These are phyloP conservation scores for Zophobas morio DNA, from an alignment of 1,140 invertebrate species.

Conservation along the genomic window DNA sequence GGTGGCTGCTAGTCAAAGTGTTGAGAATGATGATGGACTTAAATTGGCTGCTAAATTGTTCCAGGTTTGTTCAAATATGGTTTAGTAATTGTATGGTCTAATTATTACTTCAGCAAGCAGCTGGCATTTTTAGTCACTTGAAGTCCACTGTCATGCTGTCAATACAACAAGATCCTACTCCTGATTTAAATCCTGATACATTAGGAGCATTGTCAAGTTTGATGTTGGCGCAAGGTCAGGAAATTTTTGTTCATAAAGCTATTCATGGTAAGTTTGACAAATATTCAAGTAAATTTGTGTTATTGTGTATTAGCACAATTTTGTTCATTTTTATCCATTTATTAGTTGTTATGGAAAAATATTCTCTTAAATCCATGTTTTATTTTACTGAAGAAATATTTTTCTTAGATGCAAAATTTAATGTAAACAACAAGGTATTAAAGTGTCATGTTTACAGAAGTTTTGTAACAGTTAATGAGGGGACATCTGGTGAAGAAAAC, in stretches of 20 bases:
- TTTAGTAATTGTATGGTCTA: not conserved
- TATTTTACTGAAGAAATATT: too few species aligned
- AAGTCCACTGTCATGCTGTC: conserved; percentile 88
- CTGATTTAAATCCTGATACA: conserved; percentile 94
- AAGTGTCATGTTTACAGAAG: too few species aligned
- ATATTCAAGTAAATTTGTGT: too few species aligned
- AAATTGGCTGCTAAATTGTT: conserved; percentile 94
- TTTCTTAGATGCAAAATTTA: too few species aligned
- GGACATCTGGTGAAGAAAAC: too few species aligned
- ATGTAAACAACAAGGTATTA: too few species aligned
- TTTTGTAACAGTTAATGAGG: too few species aligned
- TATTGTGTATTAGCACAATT: too few species aligned
- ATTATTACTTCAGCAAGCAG: conserved; percentile 79
- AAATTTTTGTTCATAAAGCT: conserved; percentile 96
- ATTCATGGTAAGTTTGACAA: conserved; percentile 78
- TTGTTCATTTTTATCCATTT: not conserved
- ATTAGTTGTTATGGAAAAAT: too few species aligned
- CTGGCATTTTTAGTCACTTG: conserved; percentile 92
- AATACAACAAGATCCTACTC: conserved; percentile 95
- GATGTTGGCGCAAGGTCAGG: conserved; percentile 98
- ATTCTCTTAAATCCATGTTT: too few species aligned
- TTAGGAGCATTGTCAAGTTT: conserved; percentile 86
- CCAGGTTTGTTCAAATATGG: conserved; percentile 74
- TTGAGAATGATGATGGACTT: conserved; percentile 94
- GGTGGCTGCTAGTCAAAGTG: conserved; percentile 87